Base-by-base conservation (phyloP, 2,888 invertebrate genomes). In the Gonocerus acuteangulatus region DNA sequence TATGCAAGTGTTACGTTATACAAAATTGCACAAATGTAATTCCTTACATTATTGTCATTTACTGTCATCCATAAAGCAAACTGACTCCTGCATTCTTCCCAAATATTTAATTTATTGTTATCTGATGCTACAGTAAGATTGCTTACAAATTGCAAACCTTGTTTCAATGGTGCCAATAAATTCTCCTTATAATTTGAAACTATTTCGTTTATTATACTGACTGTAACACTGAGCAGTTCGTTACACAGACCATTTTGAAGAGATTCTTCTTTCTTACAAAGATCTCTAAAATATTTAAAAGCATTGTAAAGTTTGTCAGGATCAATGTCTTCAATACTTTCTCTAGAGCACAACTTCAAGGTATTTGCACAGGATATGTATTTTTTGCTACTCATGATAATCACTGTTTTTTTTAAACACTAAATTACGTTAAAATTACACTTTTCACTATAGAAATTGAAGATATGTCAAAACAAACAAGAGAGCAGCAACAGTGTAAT, bases 1-100 rank as follows among this genome's bases (percentile, higher is more conserved):
- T 57, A 27, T 4, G 3, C 18, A 9, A 57, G n/a, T 18, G 19
- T 27, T 19, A 57, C 18, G 32, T 57, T 57, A 22, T 27, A 57
- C 19, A 57, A 45, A 19, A 32, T 44, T 7, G 45, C 57, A 32
- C 57, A 57, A 18, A 45, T 42, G 44, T 45, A 57, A 21, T 57
- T 47, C 22, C 44, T 57, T 3, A 47, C 27, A 9, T 15, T 16
- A 21, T 45, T 27, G 32, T 57, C 23, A 42, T 15, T 16, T 2
- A 6, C n/a, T 21, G 19, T 15, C 21, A 16, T 57, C 57, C 44
- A 44, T 27, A 15, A 32, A 13, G 2, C 18, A 7, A 44, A 27
- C 1, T 16, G 16, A 2, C 15, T 21, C 6, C 15, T 32, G 13
- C 39, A 57, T 13, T 45, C 45, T 23, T 19, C 11, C 47, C 32